Conservation (phyloP, 1,140 invertebrate species). For the Belonocnema kinseyi region DNA sequence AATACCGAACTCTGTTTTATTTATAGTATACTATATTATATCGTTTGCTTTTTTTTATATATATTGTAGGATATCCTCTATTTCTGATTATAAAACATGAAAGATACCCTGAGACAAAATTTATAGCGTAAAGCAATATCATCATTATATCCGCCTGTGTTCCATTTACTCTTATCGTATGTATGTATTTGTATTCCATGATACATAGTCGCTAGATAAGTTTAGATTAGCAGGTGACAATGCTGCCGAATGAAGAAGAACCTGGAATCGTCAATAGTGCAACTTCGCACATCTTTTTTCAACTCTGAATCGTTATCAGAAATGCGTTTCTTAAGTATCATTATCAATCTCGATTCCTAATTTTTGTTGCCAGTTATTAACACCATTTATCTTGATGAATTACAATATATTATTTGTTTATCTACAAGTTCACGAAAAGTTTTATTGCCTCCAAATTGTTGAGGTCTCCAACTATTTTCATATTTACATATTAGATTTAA, state of each 20-base stretch:
- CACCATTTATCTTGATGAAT: too few relatives aligned
- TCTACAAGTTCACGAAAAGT: too few relatives aligned
- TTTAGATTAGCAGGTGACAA: conserved; percentile 59
- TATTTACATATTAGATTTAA: too few relatives aligned
- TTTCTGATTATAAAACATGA: conserved; percentile 56
- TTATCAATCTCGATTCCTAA: too few relatives aligned
- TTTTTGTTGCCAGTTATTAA: too few relatives aligned
- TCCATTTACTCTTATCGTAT: conserved; percentile 62
- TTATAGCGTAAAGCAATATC: conserved; percentile 54
- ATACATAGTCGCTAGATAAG: conserved; percentile 60
- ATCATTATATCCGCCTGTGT: conserved; percentile 64
- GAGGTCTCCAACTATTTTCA: too few relatives aligned
- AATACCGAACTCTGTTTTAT: conserved; percentile 54
- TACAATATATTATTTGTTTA: too few relatives aligned
- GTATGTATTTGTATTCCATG: conserved; percentile 65
- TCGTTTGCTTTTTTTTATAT: conserved; percentile 39
- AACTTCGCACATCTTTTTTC: conserved; percentile 12
- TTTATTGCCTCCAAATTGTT: too few relatives aligned
- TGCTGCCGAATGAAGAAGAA: conserved; percentile 41
- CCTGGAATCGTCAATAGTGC: conserved; percentile 36
- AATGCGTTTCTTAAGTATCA: too few relatives aligned
- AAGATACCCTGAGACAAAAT: conserved; percentile 40
- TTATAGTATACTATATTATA: conserved; percentile 51
- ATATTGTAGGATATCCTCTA: conserved; percentile 63
- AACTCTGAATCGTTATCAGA: conserved; percentile 13